These are phyloP conservation scores for Cheilosia scutellata DNA, from an alignment of 2,888 invertebrate species.

Conservation along the genomic window DNA sequence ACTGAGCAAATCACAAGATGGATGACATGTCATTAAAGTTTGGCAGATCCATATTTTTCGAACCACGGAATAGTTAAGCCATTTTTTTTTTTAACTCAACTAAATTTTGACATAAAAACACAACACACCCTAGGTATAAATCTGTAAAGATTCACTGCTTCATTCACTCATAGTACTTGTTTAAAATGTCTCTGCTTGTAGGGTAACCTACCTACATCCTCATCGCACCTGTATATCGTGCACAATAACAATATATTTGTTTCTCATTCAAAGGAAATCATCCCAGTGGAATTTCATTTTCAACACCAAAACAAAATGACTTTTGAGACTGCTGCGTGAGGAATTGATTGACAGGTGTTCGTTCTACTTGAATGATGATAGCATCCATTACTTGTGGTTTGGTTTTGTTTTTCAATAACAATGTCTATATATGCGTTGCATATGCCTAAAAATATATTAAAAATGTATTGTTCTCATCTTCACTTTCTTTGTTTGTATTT, in stretches of 20 bases:
- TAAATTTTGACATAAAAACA: too few species aligned
- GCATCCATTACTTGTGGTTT: neutral
- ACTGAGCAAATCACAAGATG: too few species aligned
- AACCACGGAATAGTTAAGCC: too few species aligned
- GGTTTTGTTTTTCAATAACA: slow-evolving; percentile 8
- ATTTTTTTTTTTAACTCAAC: too few species aligned
- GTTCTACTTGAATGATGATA: neutral
- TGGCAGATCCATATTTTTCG: too few species aligned
- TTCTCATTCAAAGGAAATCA: neutral
- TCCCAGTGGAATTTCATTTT: neutral
- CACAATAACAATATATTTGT: neutral
- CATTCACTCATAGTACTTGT: too few species aligned
- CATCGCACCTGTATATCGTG: neutral
- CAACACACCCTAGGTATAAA: too few species aligned
- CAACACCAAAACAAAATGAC: neutral
- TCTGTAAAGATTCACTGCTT: too few species aligned
- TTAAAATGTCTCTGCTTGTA: too few species aligned
- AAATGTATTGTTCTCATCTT: neutral
- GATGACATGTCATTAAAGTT: too few species aligned
- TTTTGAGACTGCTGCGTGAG: neutral
- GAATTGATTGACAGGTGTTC: slow-evolving; percentile 4
- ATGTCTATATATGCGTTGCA: neutral
- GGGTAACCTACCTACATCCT: too few species aligned
- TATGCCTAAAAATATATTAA: neutral
- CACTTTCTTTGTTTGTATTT: neutral